Percentiles rank a stretch among this genome's conserved stretches.
Evolutionary conservation across 2,113 vertebrate genomes (phyloP).

Genomic region (Saccopteryx leptura): DNA sequence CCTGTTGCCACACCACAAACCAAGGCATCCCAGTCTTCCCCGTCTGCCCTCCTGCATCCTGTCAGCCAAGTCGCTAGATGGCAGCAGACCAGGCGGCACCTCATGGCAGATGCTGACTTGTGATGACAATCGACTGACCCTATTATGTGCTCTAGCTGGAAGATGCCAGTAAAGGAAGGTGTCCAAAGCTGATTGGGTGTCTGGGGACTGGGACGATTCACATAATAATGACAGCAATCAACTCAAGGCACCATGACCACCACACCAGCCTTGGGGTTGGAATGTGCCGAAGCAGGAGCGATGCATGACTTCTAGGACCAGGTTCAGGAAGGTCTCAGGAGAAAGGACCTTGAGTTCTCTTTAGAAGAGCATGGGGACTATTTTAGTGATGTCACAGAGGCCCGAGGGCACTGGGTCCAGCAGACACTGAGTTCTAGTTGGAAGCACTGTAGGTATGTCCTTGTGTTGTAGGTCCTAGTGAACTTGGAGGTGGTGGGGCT

Average conservation of each 20-base stretch:
- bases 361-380: not conserved
- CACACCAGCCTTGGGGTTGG: not conserved
- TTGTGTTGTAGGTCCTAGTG: not conserved
- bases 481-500: not conserved
- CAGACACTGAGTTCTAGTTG: no score
- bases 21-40: not conserved
- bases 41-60: accelerated
- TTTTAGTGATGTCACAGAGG: not conserved
- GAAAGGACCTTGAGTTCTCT: not conserved
- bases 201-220: not conserved
- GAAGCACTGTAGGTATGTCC: not conserved
- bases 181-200: accelerated
- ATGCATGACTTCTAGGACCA: not conserved
- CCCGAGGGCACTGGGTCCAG: accelerated
- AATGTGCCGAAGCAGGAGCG: accelerated
- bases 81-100: accelerated
- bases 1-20: accelerated
- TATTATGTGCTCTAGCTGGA: not conserved
- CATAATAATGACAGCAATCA: not conserved
- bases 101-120: not conserved
- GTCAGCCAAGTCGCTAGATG: not conserved
- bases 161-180: not conserved
- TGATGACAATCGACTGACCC: accelerated
- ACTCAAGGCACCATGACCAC: accelerated
- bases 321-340: not conserved